Percentiles rank a stretch among this genome's conserved stretches.
phyloP scores from a whole-genome alignment of 1,140 invertebrate genomes.

The Brachionus manjavacas region DNA sequence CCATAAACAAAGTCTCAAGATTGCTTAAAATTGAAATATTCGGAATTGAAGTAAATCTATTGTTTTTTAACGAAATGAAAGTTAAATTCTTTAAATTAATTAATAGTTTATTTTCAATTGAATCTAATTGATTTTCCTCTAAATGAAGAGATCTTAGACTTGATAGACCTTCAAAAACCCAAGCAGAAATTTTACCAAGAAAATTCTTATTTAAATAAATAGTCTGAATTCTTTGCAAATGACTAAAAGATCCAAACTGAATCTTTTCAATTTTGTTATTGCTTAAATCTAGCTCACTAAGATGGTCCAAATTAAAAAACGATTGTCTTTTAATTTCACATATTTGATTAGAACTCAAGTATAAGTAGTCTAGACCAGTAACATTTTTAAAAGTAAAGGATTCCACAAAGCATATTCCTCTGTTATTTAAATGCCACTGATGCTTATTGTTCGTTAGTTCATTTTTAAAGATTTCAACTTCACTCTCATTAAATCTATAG shows the following conservation, averaged over 20 bases:
- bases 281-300: not conserved
- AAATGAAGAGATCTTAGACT: not conserved
- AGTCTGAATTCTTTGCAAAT: not conserved
- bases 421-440: not conserved
- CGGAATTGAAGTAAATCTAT: not conserved
- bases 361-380: not conserved
- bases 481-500: not conserved
- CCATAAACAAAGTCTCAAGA: not conserved
- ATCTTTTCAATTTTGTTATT: not conserved
- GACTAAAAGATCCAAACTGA: not conserved
- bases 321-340: not conserved
- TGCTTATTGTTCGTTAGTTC: not conserved
- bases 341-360: not conserved
- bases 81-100: not conserved
- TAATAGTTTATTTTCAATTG: not conserved
- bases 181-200: not conserved
- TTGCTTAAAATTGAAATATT: not conserved
- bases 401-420: not conserved
- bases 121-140: not conserved
- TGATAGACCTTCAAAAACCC: not conserved
- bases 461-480: not conserved
- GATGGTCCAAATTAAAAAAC: not conserved
- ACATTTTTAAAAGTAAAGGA: not conserved
- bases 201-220: not conserved
- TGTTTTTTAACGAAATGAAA: not conserved